A percentile compares a stretch with the other conserved stretches of the same genome.
Evolutionary conservation across 37 sponge, comb jelly and placozoan genomes (phyloP).

Genomic region (Axinella damicornis): DNA sequence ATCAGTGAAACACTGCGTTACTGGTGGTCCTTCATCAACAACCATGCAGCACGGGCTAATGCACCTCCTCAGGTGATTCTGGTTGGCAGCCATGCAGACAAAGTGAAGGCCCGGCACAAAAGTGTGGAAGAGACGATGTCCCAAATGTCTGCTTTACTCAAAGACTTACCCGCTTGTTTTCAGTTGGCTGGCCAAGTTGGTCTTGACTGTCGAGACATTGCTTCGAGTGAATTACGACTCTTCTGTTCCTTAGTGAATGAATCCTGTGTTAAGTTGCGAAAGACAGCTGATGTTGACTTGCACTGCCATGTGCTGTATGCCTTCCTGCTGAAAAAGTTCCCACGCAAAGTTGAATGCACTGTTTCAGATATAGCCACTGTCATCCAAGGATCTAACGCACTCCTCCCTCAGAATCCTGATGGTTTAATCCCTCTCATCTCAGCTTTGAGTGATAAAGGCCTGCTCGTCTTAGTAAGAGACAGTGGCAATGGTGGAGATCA

Average conservation of each 20-base stretch:
- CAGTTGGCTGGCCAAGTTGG: slow-evolving; percentile 4
- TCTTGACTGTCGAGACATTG: slow-evolving; percentile 1
- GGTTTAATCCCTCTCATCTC: background rate
- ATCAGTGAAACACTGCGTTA: slow-evolving; percentile 6
- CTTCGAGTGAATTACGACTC: background rate
- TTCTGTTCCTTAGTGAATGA: background rate
- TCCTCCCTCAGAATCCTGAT: background rate
- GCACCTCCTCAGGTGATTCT: slow-evolving; percentile 35
- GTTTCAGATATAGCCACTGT: background rate
- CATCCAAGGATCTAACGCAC: background rate
- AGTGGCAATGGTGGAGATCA: background rate
- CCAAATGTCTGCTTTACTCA: background rate
- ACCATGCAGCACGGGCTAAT: background rate
- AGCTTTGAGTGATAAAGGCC: slow-evolving; percentile 15
- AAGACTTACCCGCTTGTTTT: background rate
- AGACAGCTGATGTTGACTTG: background rate
- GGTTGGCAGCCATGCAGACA: slow-evolving; percentile 37
- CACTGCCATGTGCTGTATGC: slow-evolving; percentile 36
- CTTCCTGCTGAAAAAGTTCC: background rate
- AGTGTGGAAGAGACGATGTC: background rate
- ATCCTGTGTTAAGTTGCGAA: background rate
- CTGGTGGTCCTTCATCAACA: slow-evolving; percentile 28
- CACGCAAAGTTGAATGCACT: background rate
- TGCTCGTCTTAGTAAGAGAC: background rate
- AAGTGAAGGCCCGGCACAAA: no score